Evolutionary conservation across 1,140 invertebrate genomes (phyloP), one percentile per base, ranked within the genome.

Genomic region (Idris sp.): DNA sequence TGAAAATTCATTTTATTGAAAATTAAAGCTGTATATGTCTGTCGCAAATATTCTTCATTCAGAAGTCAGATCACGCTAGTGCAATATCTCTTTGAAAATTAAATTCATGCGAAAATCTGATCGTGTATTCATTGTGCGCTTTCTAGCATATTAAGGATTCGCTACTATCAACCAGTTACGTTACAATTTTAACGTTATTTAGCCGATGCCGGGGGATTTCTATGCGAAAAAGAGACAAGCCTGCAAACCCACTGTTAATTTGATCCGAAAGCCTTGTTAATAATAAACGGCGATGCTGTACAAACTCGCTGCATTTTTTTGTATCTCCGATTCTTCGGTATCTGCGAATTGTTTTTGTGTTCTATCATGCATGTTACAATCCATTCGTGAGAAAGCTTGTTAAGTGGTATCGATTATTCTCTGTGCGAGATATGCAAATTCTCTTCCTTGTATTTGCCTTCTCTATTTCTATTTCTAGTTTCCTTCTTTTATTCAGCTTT

Each of bases 371-470:
- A 49, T 49, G 58, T 51, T 68, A 38, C 30, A 72, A 56, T 65
- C 53, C 38, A 56, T 15, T 46, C 44, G 10, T 40, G 65, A 62
- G 68, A 75, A 69, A 67, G 28, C 64, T 72, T 71, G 61, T 78
- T 82, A 83, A 84, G 75, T 79, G 78, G 67, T 76, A 84, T 84
- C 79, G 83, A 85, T 85, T 84, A 85, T 85, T 84, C 81, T 76
- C 58, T 76, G 77, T 74, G 80, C 68, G 77, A 82, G 82, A 84
- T 84, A 84, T 84, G 84, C 83, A 83, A 84, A 84, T 83, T 69
- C 59, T 61, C 49, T 71, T 41, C 54, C 51, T 79, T 65, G 56
- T 48, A 54, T 33, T 68, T 49, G 49, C 64, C 40, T 41, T 53
- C 48, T 67, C 51, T 46, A 8, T 64, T 10, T 51, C 41, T 15